These are phyloP conservation scores for Pyralis farinalis DNA, from an alignment of 2,888 invertebrate species.

Conservation along the genomic window DNA sequence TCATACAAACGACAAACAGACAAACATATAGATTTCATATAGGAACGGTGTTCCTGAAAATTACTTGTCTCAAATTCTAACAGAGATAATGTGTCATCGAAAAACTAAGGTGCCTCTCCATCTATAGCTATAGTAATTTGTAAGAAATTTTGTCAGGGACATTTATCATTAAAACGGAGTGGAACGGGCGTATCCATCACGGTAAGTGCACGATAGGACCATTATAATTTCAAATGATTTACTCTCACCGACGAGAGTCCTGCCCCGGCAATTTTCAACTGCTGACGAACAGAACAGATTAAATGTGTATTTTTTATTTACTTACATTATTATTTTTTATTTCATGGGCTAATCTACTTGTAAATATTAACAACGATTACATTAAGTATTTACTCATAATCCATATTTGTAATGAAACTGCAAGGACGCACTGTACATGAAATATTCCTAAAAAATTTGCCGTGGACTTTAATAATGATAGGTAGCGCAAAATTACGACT, in stretches of 20 bases:
- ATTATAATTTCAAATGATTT: conserved; percentile 55
- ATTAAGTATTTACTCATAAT: too few relatives aligned
- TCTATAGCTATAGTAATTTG: conserved; percentile 26
- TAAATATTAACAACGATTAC: too few relatives aligned
- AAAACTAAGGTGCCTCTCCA: neutral
- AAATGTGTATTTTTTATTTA: neutral
- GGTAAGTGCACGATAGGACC: conserved; percentile 43
- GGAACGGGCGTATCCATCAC: conserved; percentile 48
- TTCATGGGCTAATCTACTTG: too few relatives aligned
- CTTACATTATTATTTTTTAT: too few relatives aligned
- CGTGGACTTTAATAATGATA: too few relatives aligned
- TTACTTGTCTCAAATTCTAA: neutral
- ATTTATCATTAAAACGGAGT: conserved; percentile 50
- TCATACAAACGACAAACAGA: too few relatives aligned
- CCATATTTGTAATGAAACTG: too few relatives aligned
- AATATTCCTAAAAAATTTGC: too few relatives aligned
- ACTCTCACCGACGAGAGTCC: conserved; percentile 33
- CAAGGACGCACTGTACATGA: too few relatives aligned
- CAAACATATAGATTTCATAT: too few relatives aligned
- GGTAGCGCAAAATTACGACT: too few relatives aligned
- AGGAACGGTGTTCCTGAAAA: too few relatives aligned
- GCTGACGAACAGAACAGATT: neutral
- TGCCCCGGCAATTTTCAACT: neutral
- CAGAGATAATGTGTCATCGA: neutral
- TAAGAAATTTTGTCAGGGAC: conserved; percentile 29